Conservation (phyloP, 2,113 vertebrate species). For the Pelvicachromis taeniatus region DNA sequence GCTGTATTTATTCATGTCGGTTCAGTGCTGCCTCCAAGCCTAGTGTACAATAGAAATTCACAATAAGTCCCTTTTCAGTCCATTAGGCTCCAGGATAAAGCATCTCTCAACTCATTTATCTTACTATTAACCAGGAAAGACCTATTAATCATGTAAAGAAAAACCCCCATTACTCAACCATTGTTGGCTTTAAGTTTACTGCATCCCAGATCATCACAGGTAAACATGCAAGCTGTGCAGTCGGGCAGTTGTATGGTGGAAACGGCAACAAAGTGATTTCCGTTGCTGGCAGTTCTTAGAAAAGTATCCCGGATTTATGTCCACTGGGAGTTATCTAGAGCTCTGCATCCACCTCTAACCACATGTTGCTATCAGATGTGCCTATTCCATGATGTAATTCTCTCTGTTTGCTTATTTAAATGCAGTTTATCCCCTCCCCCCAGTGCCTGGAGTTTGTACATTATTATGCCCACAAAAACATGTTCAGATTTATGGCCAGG, state of each 20-base stretch:
- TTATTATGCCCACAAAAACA: neutral
- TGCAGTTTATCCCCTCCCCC: neutral
- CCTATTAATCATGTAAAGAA: neutral
- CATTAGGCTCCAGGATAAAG: neutral
- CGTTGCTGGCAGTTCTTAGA: neutral
- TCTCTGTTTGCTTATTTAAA: neutral
- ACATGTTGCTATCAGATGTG: neutral
- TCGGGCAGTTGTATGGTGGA: neutral
- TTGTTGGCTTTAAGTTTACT: neutral
- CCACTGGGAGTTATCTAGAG: neutral
- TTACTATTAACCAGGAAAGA: neutral
- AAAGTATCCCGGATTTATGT: neutral
- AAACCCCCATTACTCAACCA: neutral
- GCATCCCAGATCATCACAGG: neutral
- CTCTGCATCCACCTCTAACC: neutral
- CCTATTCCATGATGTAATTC: neutral
- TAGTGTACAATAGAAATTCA: slow-evolving; percentile 1
- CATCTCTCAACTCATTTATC: neutral
- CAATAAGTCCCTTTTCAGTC: neutral
- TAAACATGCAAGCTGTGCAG: neutral
- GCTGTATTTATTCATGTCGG: slow-evolving; percentile 17
- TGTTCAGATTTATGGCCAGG: neutral
- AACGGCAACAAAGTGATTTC: neutral
- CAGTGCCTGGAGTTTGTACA: neutral
- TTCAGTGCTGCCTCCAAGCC: neutral